Evolutionary conservation across 2,797 vertebrate species (phyloP).

Genomic region (Aselliscus stoliczkanus): DNA sequence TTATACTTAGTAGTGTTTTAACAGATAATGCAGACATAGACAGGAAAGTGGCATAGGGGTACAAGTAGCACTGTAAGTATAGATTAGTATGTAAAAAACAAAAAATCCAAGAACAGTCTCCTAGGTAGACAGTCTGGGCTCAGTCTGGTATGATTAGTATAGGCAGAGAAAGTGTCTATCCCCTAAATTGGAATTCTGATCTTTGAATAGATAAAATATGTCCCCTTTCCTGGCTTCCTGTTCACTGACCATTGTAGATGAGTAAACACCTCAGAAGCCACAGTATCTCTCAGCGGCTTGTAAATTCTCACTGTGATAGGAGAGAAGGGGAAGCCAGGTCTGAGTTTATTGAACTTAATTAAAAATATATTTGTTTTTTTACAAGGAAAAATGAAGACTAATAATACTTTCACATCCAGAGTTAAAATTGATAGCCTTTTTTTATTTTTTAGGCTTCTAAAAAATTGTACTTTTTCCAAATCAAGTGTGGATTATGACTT

Average conservation of each 20-base stretch:
- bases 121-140: background rate
- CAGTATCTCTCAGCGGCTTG: background rate
- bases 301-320: background rate
- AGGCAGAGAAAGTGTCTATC: background rate
- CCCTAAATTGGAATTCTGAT: background rate
- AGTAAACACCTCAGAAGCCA: background rate
- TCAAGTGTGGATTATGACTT: conserved; percentile 10
- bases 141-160: background rate
- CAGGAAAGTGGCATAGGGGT: background rate
- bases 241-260: background rate
- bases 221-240: background rate
- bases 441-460: background rate
- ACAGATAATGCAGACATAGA: background rate
- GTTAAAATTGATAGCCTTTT: background rate
- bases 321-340: background rate
- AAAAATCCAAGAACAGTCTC: background rate
- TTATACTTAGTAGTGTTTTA: background rate
- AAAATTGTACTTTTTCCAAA: background rate
- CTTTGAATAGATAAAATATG: background rate
- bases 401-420: background rate
- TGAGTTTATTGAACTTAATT: background rate
- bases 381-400: background rate
- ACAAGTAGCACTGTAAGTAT: background rate
- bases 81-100: background rate
- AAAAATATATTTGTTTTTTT: background rate